These are phyloP conservation scores for Acanthisitta chloris DNA, from an alignment of 2,113 vertebrate species.

Conservation along the genomic window DNA sequence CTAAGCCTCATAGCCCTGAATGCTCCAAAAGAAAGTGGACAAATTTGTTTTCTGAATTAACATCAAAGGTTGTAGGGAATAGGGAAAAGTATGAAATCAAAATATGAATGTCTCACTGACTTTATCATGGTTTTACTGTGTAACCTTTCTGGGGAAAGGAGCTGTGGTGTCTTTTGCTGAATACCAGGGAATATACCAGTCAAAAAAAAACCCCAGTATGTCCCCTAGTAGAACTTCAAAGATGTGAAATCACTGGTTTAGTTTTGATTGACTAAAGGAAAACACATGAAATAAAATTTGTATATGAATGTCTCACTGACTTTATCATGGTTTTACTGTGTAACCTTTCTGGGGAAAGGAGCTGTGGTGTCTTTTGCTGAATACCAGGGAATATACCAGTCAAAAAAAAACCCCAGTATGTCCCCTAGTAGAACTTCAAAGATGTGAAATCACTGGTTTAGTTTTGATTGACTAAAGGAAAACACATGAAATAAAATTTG, in stretches of 20 bases:
- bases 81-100: not conserved
- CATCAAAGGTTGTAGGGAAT: not conserved
- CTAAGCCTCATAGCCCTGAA: not conserved
- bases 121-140: not conserved
- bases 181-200: not conserved
- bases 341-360: not conserved
- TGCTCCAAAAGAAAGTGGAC: not conserved
- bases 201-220: no score
- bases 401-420: not conserved
- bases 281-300: not conserved
- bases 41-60: slow-evolving; percentile 27
- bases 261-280: no score
- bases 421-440: not conserved
- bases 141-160: not conserved
- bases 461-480: not conserved
- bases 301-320: fast-evolving
- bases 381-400: not conserved
- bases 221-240: no score
- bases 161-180: not conserved
- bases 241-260: no score
- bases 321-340: not conserved
- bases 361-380: not conserved
- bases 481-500: not conserved
- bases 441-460: not conserved
- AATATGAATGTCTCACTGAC: not conserved